Percentiles rank a stretch among this genome's conserved stretches.
These are phyloP conservation scores for Cyphotilapia sp. DNA, from an alignment of 2,113 vertebrate genomes.

Conservation along the genomic window DNA sequence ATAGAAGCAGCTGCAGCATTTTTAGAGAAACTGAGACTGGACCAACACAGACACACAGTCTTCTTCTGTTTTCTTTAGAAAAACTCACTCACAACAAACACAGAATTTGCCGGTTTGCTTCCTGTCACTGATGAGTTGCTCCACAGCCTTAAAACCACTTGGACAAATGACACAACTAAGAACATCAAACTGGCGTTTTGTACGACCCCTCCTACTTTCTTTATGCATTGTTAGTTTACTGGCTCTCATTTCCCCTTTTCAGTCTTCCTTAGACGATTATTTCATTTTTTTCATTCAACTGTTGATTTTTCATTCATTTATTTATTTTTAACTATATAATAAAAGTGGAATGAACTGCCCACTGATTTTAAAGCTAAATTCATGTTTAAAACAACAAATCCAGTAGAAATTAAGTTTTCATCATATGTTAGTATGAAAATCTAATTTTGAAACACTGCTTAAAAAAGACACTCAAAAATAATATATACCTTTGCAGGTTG, in stretches of 20 bases:
- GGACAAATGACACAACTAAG: neutral
- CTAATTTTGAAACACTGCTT: neutral
- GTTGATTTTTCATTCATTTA: neutral
- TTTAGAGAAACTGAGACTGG: neutral
- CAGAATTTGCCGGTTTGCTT: neutral
- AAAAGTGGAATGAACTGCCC: neutral
- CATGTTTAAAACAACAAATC: neutral
- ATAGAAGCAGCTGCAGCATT: neutral
- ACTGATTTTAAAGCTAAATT: neutral
- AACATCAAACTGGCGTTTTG: neutral
- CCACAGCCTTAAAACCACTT: too few relatives aligned
- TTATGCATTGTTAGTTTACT: neutral
- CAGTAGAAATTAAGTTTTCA: neutral
- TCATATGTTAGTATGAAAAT: neutral
- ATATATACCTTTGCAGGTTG: neutral
- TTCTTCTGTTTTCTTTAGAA: neutral
- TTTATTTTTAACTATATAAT: neutral
- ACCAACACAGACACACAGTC: neutral
- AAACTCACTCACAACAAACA: neutral
- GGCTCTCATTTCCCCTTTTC: neutral
- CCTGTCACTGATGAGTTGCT: neutral
- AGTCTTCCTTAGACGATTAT: neutral
- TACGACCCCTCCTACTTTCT: rapidly evolving
- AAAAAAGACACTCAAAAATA: neutral
- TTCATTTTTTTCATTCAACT: rapidly evolving